Evolutionary conservation across 2,797 vertebrate species (phyloP), one percentile per base, ranked within the genome.

Genomic region (Tapirus indicus): DNA sequence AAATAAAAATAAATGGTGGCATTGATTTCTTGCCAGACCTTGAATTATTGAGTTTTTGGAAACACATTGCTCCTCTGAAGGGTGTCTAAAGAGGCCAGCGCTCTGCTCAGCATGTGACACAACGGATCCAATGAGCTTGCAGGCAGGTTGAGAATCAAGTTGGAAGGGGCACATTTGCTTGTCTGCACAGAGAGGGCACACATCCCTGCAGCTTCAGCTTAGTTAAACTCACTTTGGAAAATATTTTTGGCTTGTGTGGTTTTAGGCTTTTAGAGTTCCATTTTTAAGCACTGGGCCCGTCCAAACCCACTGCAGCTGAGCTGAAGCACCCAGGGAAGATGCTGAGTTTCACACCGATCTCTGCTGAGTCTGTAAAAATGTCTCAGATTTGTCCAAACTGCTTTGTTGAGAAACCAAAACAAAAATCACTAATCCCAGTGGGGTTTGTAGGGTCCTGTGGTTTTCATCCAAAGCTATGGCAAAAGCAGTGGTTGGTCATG

Each of bases 301-400:
- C 97, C 97, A 97, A 98, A 97, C 95, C 98, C 97, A 97, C 97
- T 74, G 90, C 91, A 82, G 97, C 95, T 79, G 84, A 97, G 92
- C 90, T 49, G 89, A 75, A 83, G 54, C 84, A 62, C 96, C 96
- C 95, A 94, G 95, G 56, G 96, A 96, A 97, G 97, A 97, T 44
- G 97, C 94, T 83, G 95, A 95, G 92, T 94, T 97, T 95, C 95
- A 96, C 96, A 94, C 93, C 68, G 77, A 95, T 92, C 95, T 97
- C 96, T 97, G 97, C 97, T 98, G 98, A 98, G 93, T 98, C 90
- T 97, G 97, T 95, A 97, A 97, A 98, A 97, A 95, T 79, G 74
- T 97, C 68, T 62, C 97, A 96, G 92, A 95, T 97, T 97, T 97
- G 96, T 96, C 95, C 90, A 97, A 96, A 96, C 92, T 91, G 72